These are phyloP conservation scores for Drosophila setifemur DNA, from an alignment of 1,140 invertebrate species.

Conservation along the genomic window DNA sequence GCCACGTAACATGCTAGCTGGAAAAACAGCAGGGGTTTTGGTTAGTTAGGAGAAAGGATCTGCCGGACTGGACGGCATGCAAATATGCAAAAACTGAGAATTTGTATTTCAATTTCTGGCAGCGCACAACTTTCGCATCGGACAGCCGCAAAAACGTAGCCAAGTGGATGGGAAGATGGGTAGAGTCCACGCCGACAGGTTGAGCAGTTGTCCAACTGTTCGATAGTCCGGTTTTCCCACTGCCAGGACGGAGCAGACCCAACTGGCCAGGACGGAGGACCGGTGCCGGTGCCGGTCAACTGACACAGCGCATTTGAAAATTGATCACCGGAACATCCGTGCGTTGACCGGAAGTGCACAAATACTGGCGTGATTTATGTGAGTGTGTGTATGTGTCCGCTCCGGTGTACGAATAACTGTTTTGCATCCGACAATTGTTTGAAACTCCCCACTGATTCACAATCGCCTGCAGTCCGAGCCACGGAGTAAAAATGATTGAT, in stretches of 20 bases:
- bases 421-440: slow-evolving; percentile 55
- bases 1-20: slow-evolving; percentile 28
- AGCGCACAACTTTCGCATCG: slow-evolving; percentile 26
- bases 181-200: slow-evolving; percentile 57
- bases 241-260: slow-evolving; percentile 9
- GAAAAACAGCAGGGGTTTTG: slow-evolving; percentile 7
- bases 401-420: slow-evolving; percentile 45
- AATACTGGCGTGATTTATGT: slow-evolving; percentile 58
- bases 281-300: slow-evolving; percentile 18
- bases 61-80: slow-evolving; percentile 12
- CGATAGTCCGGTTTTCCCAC: neutral
- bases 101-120: slow-evolving; percentile 68
- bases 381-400: slow-evolving; percentile 8
- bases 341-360: slow-evolving; percentile 78
- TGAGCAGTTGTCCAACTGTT: slow-evolving; percentile 32
- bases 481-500: no score
- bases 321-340: slow-evolving; percentile 80
- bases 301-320: slow-evolving; percentile 79
- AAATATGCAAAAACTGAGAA: slow-evolving; percentile 71
- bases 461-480: no score
- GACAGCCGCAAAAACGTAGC: slow-evolving; percentile 43
- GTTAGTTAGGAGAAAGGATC: slow-evolving; percentile 35
- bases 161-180: slow-evolving; percentile 49
- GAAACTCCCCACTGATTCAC: slow-evolving; percentile 36
- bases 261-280: slow-evolving; percentile 30